A percentile compares a stretch with the other conserved stretches of the same genome.
These are phyloP conservation scores for Tromatobia lineatoria DNA, from an alignment of 2,888 invertebrate genomes.

Conservation along the genomic window DNA sequence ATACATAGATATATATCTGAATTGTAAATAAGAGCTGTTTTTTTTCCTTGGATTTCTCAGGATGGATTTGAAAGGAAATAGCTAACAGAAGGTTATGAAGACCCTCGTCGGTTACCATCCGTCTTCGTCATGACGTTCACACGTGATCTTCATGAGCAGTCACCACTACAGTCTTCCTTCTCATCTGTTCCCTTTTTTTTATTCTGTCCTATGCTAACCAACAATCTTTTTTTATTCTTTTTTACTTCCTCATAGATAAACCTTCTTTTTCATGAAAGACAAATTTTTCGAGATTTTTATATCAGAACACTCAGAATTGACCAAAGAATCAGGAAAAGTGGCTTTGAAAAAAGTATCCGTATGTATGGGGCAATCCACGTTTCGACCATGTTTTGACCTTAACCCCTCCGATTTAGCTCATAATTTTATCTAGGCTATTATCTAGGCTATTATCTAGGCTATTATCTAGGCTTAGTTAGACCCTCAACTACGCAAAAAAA, in stretches of 20 bases:
- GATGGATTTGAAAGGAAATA: neutral
- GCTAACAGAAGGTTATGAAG: constrained; percentile 5
- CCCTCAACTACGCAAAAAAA: no score
- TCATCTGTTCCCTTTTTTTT: neutral
- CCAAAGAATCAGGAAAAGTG: no score
- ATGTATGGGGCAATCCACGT: no score
- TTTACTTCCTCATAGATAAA: neutral
- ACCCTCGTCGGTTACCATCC: neutral
- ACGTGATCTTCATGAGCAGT: neutral
- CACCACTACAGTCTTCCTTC: neutral
- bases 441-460: no score
- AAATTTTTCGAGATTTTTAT: no score
- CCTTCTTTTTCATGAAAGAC: no score
- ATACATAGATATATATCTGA: neutral
- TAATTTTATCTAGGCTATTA: no score
- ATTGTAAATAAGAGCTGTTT: neutral
- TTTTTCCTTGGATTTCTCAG: neutral
- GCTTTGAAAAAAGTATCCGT: no score
- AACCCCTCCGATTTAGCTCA: no score
- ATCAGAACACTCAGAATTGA: no score
- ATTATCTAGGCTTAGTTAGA: no score
- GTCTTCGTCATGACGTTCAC: constrained; percentile 13
- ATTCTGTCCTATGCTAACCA: neutral
- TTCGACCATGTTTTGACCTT: no score
- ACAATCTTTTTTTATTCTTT: neutral